Base-by-base conservation (phyloP, 2,888 invertebrate genomes). In the Platycheirus albimanus region DNA sequence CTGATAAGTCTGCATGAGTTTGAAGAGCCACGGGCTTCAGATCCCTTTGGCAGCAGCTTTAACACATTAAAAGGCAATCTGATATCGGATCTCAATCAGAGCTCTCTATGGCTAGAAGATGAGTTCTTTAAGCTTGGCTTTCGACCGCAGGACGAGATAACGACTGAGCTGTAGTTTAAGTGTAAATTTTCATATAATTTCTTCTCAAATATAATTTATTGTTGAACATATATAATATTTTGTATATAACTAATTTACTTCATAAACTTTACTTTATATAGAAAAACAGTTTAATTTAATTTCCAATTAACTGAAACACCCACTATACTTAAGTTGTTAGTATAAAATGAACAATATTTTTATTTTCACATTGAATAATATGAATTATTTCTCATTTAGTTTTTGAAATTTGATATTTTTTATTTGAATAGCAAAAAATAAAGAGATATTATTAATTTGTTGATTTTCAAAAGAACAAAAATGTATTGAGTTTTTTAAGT, bases 101-200 rank as follows among this genome's bases (percentile, higher is more conserved):
- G 93, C 87, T 93, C 94, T 69, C 92, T 94, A 54, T 94, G 95
- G 93, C 90, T 95, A 74, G 96, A 95, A 87, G 95, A 96, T 87
- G 96, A 96, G 90, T 95, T 96, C 88, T 95, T 95, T 87, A 95
- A 95, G 89, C 93, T 96, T 90, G 96, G 96, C 74, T 95, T 96
- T 90, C 93, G 96, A 87, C 96, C 96, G 56, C 96, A 96, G 91
- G 96, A 96, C 91, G 96, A 96, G 92, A 95, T 96, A 87, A 96
- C 96, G 87, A 96, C 96, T 87, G 96, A 96, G 92, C 93, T 96
- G 90, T 96, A 89, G 87, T 52, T 45, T 64, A 69, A 61, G 67
- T 61, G n/a, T 24, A 20, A 11, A 11, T 24, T 66, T 43, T 52
- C 51, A 58, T 36, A 51, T 30, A 28, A 17, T 66, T 51, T 36